A percentile compares a stretch with the other conserved stretches of the same genome.
Evolutionary conservation across 2,797 vertebrate genomes (phyloP).

Genomic region (Gastrophryne carolinensis): DNA sequence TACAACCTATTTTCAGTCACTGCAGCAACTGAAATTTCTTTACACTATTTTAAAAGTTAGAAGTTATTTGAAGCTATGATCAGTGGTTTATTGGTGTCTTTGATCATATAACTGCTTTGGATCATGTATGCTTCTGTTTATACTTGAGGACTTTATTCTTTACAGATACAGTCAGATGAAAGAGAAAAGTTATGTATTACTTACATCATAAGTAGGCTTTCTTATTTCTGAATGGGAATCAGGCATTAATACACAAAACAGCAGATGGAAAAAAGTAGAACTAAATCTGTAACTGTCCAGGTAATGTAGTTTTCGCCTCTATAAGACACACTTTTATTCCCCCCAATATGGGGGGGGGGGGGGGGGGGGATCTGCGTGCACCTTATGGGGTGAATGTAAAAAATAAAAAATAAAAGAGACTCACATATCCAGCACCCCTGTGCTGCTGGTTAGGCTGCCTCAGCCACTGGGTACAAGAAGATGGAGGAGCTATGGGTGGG

Average conservation of each 20-base stretch:
- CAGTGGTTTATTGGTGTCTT: not conserved
- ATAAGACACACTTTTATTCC: no score
- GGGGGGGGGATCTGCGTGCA: no score
- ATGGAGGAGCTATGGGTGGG: no score
- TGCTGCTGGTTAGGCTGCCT: no score
- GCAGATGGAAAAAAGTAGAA: constrained; percentile 1
- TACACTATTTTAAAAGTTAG: not conserved
- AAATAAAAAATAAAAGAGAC: no score
- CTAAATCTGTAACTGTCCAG: not conserved
- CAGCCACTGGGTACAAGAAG: no score
- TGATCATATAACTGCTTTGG: not conserved
- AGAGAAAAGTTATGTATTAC: not conserved
- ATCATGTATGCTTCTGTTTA: not conserved
- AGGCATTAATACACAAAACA: not conserved
- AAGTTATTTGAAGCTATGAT: not conserved
- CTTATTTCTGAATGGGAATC: not conserved
- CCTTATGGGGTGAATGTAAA: no score
- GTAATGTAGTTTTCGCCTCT: no score
- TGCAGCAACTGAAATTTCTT: not conserved
- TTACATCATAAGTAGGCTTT: not conserved
- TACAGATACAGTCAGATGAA: not conserved
- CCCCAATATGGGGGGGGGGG: no score
- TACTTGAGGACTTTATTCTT: not conserved
- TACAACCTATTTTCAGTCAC: not conserved
- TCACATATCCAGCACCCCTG: no score